A percentile compares a stretch with the other conserved stretches of the same genome.
phyloP scores from a whole-genome alignment of 2,888 invertebrate genomes.

The Cheilosia grossa region DNA sequence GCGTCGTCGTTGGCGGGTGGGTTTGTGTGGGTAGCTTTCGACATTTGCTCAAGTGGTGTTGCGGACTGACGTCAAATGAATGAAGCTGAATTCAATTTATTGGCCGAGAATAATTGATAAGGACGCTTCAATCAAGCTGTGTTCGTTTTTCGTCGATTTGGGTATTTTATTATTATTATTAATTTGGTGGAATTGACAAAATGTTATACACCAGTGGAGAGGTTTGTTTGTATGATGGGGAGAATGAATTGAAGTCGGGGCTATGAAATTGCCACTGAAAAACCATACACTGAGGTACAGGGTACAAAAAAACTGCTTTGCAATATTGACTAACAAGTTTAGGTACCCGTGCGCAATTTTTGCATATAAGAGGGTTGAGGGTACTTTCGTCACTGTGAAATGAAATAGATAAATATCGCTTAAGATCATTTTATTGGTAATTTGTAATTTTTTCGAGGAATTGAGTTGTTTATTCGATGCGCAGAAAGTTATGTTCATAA shows the following conservation, averaged over 20 bases:
- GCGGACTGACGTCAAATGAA: slow-evolving; percentile 55
- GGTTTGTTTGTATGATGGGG: background rate
- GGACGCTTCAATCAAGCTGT: slow-evolving; percentile 61
- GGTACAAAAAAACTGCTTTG: too few relatives aligned
- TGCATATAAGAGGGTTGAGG: too few relatives aligned
- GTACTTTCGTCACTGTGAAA: too few relatives aligned
- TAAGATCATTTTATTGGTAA: too few relatives aligned
- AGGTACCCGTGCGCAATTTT: too few relatives aligned
- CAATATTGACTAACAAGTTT: too few relatives aligned
- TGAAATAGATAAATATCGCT: too few relatives aligned
- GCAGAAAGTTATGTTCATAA: too few relatives aligned
- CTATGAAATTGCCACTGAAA: too few relatives aligned
- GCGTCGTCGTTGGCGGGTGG: slow-evolving; percentile 6
- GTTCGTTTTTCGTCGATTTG: slow-evolving; percentile 3
- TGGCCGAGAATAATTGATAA: slow-evolving; percentile 70
- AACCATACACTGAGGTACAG: too few relatives aligned
- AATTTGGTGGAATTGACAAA: slow-evolving; percentile 35
- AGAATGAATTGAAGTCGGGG: background rate
- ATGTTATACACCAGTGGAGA: slow-evolving; percentile 5
- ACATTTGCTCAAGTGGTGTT: slow-evolving; percentile 26
- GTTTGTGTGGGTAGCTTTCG: slow-evolving; percentile 26
- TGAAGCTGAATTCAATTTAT: slow-evolving; percentile 60
- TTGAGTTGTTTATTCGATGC: too few relatives aligned
- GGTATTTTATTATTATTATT: slow-evolving; percentile 8
- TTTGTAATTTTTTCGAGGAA: too few relatives aligned